Base-by-base conservation (phyloP, 2,797 vertebrate species). In the Vultur gryphus region DNA sequence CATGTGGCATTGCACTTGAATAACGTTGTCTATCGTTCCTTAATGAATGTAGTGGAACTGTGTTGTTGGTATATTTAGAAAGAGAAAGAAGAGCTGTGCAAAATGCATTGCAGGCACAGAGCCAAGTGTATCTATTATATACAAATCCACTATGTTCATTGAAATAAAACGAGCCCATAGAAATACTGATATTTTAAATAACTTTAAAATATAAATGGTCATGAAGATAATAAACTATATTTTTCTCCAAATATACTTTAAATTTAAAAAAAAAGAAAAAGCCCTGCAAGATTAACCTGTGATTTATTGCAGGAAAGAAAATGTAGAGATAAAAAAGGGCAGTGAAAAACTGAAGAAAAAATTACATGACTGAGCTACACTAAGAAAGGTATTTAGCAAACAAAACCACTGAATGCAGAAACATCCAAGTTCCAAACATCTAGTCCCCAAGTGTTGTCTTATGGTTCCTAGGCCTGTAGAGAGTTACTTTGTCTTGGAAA, bases 1-100 rank as follows among this genome's bases (percentile, higher is more conserved):
- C 37, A 0, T 52, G 33, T 81, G 59, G 67, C 54, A 84, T 89
- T 78, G 49, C 78, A 61, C 84, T 93, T 91, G 80, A 94, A 73
- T 71, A 95, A 85, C 1, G 0, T 33, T 66, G 55, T 55, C 73
- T 91, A 8, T 65, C 14, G 2, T 62, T 80, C 37, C 55, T 67
- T 85, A 95, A 95, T 83, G 37, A 95, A 94, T 95, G 95, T 94
- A 92, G 66, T 92, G 52, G n/a, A 75, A 72, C 19, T 46, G 35
- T 62, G 69, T 13, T 37, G 6, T 37, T 81, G 31, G 24, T 84
- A 6, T 62, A 67, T 49, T 87, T 88, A 86, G 31, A 67, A 87
- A 89, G 54, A 67, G 51, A 76, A 76, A 37, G 29, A 84, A 43
- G 72, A 86, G 51, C 26, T 61, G 59, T 49, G 41, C 64, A 92